Base-by-base conservation (phyloP, 2,797 vertebrate genomes). In the Silurus lanzhouensis region DNA sequence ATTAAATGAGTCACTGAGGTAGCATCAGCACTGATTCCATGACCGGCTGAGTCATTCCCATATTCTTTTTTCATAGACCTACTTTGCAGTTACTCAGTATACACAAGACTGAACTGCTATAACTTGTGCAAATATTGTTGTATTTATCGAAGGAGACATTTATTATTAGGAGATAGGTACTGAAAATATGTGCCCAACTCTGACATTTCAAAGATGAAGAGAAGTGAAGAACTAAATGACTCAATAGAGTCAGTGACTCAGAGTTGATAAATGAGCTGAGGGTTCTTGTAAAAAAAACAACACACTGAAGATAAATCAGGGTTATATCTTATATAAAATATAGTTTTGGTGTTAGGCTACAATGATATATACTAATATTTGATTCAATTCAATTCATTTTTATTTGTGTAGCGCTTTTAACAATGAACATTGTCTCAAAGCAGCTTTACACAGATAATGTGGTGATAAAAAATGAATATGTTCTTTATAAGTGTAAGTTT, bases 151-250 rank as follows among this genome's bases (percentile, higher is more conserved):
- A 79, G 60, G 22, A 79, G 22, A 46, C 60, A 25, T 13, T 63
- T 17, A 15, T 64, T 31, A 80, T 44, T 63, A 25, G 19, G 12
- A 44, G 2, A 15, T 15, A 63, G 6, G 13, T n/a, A 61, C 58
- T 44, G 58, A 80, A 80, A 17, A 13, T 48, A 25, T 17, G 10
- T 8, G 7, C 13, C 20, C 55, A 22, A 22, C 10, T 44, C 60
- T 79, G 77, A 64, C 77, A 80, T 80, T 80, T 64, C 22, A 46
- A 10, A 64, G 25, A 64, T 64, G 44, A 64, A n/a, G 4, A 25
- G 77, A 48, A 19, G 58, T 67, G n/a, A 52, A 48, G 31, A 67
- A 81, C 22, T 25, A 64, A 81, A 81, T 81, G 78, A 81, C 57
- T 78, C 57, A 60, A 0, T 22, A 52, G 48, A 52, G 48, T 6